phyloP scores from a whole-genome alignment of 2,797 vertebrate species.

The Danio jaintianensis region DNA sequence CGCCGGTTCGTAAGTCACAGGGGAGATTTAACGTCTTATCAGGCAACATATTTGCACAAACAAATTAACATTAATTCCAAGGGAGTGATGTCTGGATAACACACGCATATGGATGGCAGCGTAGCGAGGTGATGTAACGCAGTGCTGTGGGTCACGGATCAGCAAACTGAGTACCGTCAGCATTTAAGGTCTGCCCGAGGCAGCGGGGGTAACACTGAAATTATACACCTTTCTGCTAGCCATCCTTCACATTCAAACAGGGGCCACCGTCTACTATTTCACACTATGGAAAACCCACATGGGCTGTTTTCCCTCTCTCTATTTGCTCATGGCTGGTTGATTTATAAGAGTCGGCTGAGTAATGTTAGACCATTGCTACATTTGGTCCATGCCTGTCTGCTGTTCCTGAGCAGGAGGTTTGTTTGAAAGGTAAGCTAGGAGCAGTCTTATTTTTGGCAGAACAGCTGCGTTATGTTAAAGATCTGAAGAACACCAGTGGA shows the following conservation, averaged over 20 bases:
- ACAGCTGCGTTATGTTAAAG: slow-evolving; percentile 61
- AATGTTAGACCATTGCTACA: slow-evolving; percentile 66
- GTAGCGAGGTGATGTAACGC: slow-evolving; percentile 58
- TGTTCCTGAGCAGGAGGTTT: slow-evolving; percentile 64
- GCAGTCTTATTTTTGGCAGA: slow-evolving; percentile 54
- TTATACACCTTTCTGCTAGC: slow-evolving; percentile 72
- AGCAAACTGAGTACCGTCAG: slow-evolving; percentile 75
- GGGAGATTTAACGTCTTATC: slow-evolving; percentile 29
- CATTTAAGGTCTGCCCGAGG: slow-evolving; percentile 70
- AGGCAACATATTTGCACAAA: slow-evolving; percentile 27
- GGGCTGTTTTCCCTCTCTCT: slow-evolving; percentile 39
- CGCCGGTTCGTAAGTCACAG: neutral
- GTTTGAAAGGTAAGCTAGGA: slow-evolving; percentile 56
- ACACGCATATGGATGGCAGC: slow-evolving; percentile 44
- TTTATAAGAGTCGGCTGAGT: slow-evolving; percentile 65
- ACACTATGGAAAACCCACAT: slow-evolving; percentile 59
- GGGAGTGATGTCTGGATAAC: slow-evolving; percentile 56
- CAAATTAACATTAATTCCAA: slow-evolving; percentile 64
- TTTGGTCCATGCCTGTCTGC: slow-evolving; percentile 65
- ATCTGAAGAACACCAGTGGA: slow-evolving; percentile 47
- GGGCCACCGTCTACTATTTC: slow-evolving; percentile 70
- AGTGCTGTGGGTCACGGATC: slow-evolving; percentile 64
- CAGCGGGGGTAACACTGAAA: slow-evolving; percentile 87
- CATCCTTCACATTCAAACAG: slow-evolving; percentile 68
- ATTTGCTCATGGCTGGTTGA: slow-evolving; percentile 53